A percentile compares a stretch with the other conserved stretches of the same genome.
Evolutionary conservation across 2,888 invertebrate species (phyloP).

Genomic region (Nephrotoma appendiculata): DNA sequence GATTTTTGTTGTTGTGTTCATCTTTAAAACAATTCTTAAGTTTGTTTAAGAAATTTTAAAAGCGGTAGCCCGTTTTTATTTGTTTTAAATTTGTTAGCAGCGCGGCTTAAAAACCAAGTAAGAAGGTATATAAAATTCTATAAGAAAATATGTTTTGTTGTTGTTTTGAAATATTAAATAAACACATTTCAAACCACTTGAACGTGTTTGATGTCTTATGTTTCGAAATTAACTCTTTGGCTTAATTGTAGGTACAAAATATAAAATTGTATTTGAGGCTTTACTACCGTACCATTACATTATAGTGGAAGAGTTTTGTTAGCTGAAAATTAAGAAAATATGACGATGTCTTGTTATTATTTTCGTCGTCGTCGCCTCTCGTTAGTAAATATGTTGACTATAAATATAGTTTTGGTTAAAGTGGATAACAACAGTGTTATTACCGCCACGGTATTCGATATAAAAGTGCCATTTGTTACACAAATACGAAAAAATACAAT

Average conservation of each 20-base stretch:
- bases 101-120: conserved; percentile 4
- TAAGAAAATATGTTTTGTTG: neutral
- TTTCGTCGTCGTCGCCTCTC: neutral
- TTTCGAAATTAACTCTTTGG: neutral
- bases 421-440: neutral
- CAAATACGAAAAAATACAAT: neutral
- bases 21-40: neutral
- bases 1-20: neutral
- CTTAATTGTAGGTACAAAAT: neutral
- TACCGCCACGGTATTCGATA: neutral
- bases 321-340: neutral
- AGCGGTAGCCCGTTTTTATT: conserved; percentile 8
- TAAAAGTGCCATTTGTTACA: too few relatives aligned
- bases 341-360: neutral
- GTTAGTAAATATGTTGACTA: neutral
- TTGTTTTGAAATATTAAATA: neutral
- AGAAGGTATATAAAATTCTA: neutral
- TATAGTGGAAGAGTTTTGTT: neutral
- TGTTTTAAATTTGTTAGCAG: conserved; percentile 5
- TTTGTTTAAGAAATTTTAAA: conserved; percentile 4
- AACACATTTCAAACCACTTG: neutral
- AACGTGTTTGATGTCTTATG: neutral
- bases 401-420: neutral
- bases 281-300: neutral
- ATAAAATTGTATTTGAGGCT: neutral